Evolutionary conservation across 1,140 invertebrate species (phyloP), one percentile per base, ranked within the genome.

Genomic region (Aplysia californica): DNA sequence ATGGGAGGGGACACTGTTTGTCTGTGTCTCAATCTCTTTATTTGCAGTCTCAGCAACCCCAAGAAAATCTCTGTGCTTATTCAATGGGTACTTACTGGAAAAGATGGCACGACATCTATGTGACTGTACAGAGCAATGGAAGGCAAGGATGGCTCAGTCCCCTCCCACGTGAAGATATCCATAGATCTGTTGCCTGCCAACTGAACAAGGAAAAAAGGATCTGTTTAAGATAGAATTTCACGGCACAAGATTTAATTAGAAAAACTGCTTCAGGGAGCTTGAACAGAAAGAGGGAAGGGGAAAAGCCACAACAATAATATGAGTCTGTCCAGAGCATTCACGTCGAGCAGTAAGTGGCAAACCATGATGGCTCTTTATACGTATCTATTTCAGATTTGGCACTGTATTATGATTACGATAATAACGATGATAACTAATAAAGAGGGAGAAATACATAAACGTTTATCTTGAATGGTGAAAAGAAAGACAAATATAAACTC

Each of bases 31-130:
- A n/a, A n/a, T n/a, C n/a, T n/a, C n/a, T n/a, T n/a, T n/a, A n/a
- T n/a, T n/a, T n/a, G n/a, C n/a, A n/a, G n/a, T n/a, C n/a, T n/a
- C n/a, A n/a, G n/a, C n/a, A n/a, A n/a, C n/a, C n/a, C n/a, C n/a
- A n/a, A n/a, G n/a, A n/a, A n/a, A n/a, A n/a, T n/a, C n/a, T n/a
- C n/a, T n/a, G n/a, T n/a, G n/a, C n/a, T n/a, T n/a, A n/a, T n/a
- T n/a, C n/a, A n/a, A n/a, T n/a, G n/a, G n/a, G n/a, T 74, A 89
- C 91, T 92, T 90, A 95, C 95, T 79, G 92, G 91, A 88, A 94
- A 96, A 0, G 96, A 96, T 3, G 96, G 96, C 3, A 98, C 97
- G 35, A 98, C 96, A 90, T 98, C 97, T 92, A 96, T 98, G 82
- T 98, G 97, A 20, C 95, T 97, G 87, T 98, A 97, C 0, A 98